Conservation (phyloP, 2,888 invertebrate genomes). For the Gymnosoma rotundatum region DNA sequence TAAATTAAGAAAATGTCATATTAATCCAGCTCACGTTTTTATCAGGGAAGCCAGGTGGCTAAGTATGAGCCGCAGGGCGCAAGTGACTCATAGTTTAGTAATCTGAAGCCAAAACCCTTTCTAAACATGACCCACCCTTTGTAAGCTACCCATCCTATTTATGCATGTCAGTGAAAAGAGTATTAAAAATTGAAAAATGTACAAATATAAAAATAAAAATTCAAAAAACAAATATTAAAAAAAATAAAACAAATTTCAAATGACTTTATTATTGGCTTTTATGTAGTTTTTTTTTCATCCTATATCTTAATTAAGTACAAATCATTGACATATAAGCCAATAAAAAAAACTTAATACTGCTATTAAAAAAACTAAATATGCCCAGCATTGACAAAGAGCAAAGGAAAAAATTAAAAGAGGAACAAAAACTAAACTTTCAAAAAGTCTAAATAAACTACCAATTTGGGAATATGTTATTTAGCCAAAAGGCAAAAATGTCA, state of each 20-base stretch:
- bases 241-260: neutral
- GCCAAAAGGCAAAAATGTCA: slow-evolving; percentile 60
- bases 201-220: too few relatives aligned
- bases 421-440: slow-evolving; percentile 4
- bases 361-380: slow-evolving; percentile 14
- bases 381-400: neutral
- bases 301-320: slow-evolving; percentile 56
- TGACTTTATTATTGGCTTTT: slow-evolving; percentile 42
- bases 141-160: too few relatives aligned
- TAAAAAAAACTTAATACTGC: slow-evolving; percentile 42
- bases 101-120: too few relatives aligned
- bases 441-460: slow-evolving; percentile 61
- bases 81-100: too few relatives aligned
- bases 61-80: too few relatives aligned
- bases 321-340: slow-evolving; percentile 47
- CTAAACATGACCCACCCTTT: too few relatives aligned
- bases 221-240: neutral
- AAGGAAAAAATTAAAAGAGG: neutral
- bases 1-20: too few relatives aligned
- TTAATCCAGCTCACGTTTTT: too few relatives aligned
- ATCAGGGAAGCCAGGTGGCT: too few relatives aligned
- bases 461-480: slow-evolving; percentile 63
- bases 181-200: too few relatives aligned
- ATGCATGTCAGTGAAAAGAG: too few relatives aligned
- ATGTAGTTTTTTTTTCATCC: slow-evolving; percentile 9